These are phyloP conservation scores for Lycia hirtaria DNA, from an alignment of 2,888 invertebrate species.

Conservation along the genomic window DNA sequence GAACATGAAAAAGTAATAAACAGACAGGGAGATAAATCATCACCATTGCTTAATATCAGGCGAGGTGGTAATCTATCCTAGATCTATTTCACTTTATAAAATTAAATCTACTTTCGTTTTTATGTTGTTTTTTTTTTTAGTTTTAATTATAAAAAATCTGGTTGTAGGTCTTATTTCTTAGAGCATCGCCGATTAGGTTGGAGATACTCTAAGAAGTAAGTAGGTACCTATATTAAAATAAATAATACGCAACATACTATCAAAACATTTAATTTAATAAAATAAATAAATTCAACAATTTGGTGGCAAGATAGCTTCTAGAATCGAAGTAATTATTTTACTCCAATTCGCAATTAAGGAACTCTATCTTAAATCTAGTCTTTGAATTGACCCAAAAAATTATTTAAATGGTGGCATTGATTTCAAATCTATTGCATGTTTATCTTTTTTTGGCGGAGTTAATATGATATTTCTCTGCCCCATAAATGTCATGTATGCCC, in stretches of 20 bases:
- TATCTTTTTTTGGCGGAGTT: background rate
- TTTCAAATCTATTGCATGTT: background rate
- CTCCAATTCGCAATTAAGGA: constrained; percentile 61
- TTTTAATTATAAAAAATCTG: too few species aligned
- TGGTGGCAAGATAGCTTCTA: constrained; percentile 83
- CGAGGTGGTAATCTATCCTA: too few species aligned
- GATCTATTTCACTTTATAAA: too few species aligned
- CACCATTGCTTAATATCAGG: too few species aligned
- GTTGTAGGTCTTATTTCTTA: too few species aligned
- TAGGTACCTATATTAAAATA: too few species aligned
- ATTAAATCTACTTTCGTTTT: too few species aligned
- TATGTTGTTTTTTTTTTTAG: too few species aligned
- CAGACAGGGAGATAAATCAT: too few species aligned
- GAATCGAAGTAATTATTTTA: constrained; percentile 52
- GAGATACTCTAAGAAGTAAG: too few species aligned
- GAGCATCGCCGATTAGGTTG: too few species aligned
- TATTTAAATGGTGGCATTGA: constrained; percentile 44
- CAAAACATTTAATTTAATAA: constrained; percentile 56
- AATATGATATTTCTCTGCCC: background rate
- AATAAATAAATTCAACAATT: constrained; percentile 78
- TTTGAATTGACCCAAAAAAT: constrained; percentile 42
- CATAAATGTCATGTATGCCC: background rate
- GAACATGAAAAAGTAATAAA: too few species aligned
- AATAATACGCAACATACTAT: constrained; percentile 32
- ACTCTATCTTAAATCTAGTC: constrained; percentile 63